Evolutionary conservation across 2,797 vertebrate genomes (phyloP), one percentile per base, ranked within the genome.

Genomic region (Gadopsis bispinosus): DNA sequence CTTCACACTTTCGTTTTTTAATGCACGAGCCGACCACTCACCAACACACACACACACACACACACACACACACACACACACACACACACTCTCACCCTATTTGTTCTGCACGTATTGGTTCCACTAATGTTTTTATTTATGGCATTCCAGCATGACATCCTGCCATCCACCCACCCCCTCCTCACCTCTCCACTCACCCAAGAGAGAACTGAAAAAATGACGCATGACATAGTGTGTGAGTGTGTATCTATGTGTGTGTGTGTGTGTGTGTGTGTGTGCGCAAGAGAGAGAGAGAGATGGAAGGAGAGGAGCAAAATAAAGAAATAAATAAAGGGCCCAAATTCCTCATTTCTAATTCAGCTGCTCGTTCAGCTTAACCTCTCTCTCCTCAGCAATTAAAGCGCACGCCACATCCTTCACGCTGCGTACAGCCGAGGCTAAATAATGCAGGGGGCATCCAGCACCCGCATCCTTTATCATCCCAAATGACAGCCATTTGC

Each of bases 401-500:
- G 97, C 97, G 90, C 96, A 96, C 94, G 95, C 96, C 95, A 95
- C 96, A 98, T 97, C 97, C 97, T 97, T 97, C 97, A 98, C 97
- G 97, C 97, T 96, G 97, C 96, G 96, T 97, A 97, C 96, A 97
- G 97, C 97, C 96, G 96, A 90, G 91, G 96, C 96, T 97, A 97
- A 98, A 98, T 97, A 98, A 98, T 98, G 97, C 97, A 97, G 96
- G 93, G 93, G 96, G 96, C 95, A 96, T 96, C 97, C 96, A 93
- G 92, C 92, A 93, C 94, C 96, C 96, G 96, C 97, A 97, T 97
- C 97, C 97, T 97, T 97, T 97, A 98, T 97, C 97, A 98, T 97
- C 97, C 97, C 96, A 97, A 98, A 97, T 98, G 97, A 98, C 97
- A 98, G 95, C 96, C 97, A 98, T 98, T 98, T 98, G 97, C 97